Percentiles rank a stretch among this genome's conserved stretches.
These are phyloP conservation scores for Lordiphosa clarofinis DNA, from an alignment of 1,140 invertebrate genomes.

Conservation along the genomic window DNA sequence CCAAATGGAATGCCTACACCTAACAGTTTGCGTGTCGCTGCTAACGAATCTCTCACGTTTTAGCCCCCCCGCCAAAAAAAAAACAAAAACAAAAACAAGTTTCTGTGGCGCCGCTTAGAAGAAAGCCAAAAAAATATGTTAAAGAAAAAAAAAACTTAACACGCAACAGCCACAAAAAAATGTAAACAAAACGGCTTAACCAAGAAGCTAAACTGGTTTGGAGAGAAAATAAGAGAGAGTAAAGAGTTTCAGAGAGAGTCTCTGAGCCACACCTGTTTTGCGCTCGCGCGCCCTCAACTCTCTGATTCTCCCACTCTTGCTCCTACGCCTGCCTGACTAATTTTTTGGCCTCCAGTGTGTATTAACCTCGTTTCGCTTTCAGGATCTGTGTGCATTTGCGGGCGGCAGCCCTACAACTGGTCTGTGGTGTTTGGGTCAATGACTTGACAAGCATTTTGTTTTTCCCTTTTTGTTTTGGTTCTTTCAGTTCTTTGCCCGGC, in stretches of 20 bases:
- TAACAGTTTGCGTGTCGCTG: slow-evolving; percentile 35
- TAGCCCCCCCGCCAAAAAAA: slow-evolving; percentile 5
- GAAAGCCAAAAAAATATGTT: slow-evolving; percentile 32
- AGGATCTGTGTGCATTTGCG: slow-evolving; percentile 19
- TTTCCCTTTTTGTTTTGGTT: slow-evolving; percentile 64
- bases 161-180: slow-evolving; percentile 56
- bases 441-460: slow-evolving; percentile 43
- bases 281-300: slow-evolving; percentile 41
- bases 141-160: slow-evolving; percentile 37
- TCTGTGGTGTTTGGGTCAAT: slow-evolving; percentile 66
- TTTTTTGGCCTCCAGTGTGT: slow-evolving; percentile 38
- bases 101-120: slow-evolving; percentile 37
- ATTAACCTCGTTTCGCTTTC: slow-evolving; percentile 68
- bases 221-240: slow-evolving; percentile 24
- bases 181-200: slow-evolving; percentile 67
- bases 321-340: slow-evolving; percentile 3
- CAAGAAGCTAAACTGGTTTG: slow-evolving; percentile 67
- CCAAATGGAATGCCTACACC: slow-evolving; percentile 21
- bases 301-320: no score
- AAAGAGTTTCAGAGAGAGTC: slow-evolving; percentile 2
- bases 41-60: slow-evolving; percentile 44
- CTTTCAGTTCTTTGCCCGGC: slow-evolving; percentile 16
- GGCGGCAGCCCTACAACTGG: slow-evolving; percentile 66
- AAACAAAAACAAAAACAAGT: slow-evolving; percentile 40
- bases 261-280: slow-evolving; percentile 64